These are phyloP conservation scores for Perizoma flavofasciatum DNA, from an alignment of 2,888 invertebrate species.

Conservation along the genomic window DNA sequence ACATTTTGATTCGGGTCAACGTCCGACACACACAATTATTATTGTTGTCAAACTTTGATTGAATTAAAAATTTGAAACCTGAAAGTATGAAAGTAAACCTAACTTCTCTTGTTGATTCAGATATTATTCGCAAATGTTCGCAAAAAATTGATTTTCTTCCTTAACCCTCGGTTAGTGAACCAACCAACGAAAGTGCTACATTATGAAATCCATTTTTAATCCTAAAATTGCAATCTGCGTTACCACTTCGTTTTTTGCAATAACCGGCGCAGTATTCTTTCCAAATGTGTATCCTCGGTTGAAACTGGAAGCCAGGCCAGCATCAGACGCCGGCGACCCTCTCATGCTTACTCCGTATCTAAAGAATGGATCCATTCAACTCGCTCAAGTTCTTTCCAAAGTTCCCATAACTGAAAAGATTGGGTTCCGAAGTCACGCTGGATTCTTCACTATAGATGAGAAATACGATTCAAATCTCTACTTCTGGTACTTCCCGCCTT, in stretches of 20 bases:
- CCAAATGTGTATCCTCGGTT: slow-evolving; percentile 64
- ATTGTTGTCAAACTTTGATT: too few species aligned
- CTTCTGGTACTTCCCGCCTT: slow-evolving; percentile 87
- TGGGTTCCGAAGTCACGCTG: slow-evolving; percentile 82
- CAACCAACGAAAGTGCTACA: too few species aligned
- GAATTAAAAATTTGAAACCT: too few species aligned
- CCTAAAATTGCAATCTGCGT: neutral
- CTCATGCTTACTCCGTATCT: slow-evolving; percentile 85
- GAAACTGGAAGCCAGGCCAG: slow-evolving; percentile 49
- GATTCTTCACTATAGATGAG: slow-evolving; percentile 85
- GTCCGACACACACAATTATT: too few species aligned
- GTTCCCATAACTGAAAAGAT: slow-evolving; percentile 63
- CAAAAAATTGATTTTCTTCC: neutral
- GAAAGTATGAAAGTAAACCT: too few species aligned
- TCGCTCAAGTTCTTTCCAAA: slow-evolving; percentile 71
- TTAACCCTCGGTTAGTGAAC: neutral
- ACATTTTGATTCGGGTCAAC: too few species aligned
- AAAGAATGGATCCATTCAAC: slow-evolving; percentile 72
- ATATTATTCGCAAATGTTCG: neutral
- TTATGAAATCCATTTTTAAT: slow-evolving; percentile 7
- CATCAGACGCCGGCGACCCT: slow-evolving; percentile 63
- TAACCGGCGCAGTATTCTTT: slow-evolving; percentile 11
- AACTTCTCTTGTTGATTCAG: too few species aligned
- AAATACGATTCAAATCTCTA: slow-evolving; percentile 83
- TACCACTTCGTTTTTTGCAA: slow-evolving; percentile 1